These are phyloP conservation scores for Neoaliturus tenellus DNA, from an alignment of 2,888 invertebrate genomes.

Conservation along the genomic window DNA sequence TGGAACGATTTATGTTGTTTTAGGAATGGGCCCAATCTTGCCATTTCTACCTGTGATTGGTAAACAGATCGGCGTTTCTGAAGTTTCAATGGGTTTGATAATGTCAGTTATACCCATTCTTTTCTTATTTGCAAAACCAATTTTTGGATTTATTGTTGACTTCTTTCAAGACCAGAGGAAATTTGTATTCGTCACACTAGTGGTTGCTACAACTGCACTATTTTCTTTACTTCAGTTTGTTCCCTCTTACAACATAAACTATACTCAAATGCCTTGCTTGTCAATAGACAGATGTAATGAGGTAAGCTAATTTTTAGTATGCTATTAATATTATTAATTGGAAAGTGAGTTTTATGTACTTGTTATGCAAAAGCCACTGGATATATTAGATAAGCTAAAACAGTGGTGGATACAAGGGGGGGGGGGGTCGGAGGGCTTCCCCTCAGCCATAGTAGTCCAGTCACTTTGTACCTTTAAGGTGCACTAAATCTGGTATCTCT, in stretches of 20 bases:
- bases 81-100: constrained; percentile 85
- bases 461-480: too few relatives aligned
- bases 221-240: constrained; percentile 84
- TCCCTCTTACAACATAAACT: constrained; percentile 69
- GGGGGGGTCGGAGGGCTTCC: too few relatives aligned
- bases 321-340: too few relatives aligned
- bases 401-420: too few relatives aligned
- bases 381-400: too few relatives aligned
- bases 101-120: constrained; percentile 85
- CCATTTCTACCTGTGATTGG: constrained; percentile 88
- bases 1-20: constrained; percentile 69
- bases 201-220: constrained; percentile 79
- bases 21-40: constrained; percentile 88
- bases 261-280: neutral
- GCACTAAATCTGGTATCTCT: too few relatives aligned
- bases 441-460: too few relatives aligned
- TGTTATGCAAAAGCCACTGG: too few relatives aligned
- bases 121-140: constrained; percentile 85
- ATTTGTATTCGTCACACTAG: constrained; percentile 81
- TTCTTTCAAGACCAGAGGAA: constrained; percentile 82
- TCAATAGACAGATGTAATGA: neutral
- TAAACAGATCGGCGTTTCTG: constrained; percentile 85
- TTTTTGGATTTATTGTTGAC: constrained; percentile 85
- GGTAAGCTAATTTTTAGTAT: too few relatives aligned
- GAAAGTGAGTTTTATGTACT: too few relatives aligned